Conservation (phyloP, 2,888 invertebrate species). For the Pteria penguin region DNA sequence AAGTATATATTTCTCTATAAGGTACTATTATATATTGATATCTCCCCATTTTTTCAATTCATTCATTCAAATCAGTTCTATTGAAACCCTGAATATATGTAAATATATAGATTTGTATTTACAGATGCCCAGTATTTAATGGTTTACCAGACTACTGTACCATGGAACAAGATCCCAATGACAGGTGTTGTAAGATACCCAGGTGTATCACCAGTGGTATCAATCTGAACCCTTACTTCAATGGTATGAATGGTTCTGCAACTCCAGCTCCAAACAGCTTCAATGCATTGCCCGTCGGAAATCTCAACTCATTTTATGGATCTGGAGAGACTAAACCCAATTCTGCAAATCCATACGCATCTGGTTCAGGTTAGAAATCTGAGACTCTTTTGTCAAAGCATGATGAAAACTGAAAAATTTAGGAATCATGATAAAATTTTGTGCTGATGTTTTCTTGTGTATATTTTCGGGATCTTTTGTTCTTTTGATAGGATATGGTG, state of each 20-base stretch:
- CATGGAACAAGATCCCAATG: slow-evolving; percentile 59
- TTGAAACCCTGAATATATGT: too few relatives aligned
- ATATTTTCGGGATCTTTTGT: too few relatives aligned
- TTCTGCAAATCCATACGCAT: slow-evolving; percentile 12
- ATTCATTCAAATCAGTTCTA: too few relatives aligned
- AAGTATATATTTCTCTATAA: not conserved
- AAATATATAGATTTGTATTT: not conserved
- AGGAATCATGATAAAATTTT: too few relatives aligned
- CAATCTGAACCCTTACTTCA: slow-evolving; percentile 49
- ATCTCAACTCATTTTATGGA: slow-evolving; percentile 62
- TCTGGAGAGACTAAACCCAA: slow-evolving; percentile 43
- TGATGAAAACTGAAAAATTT: too few relatives aligned
- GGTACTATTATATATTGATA: too few relatives aligned
- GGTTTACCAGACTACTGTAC: slow-evolving; percentile 61
- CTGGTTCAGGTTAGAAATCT: slow-evolving; percentile 7
- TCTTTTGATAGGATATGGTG: slow-evolving; percentile 42
- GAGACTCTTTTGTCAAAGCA: too few relatives aligned
- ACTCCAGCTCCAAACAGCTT: slow-evolving; percentile 54
- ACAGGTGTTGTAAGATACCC: slow-evolving; percentile 62
- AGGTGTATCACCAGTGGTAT: slow-evolving; percentile 49
- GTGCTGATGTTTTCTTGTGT: too few relatives aligned
- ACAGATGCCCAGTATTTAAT: slow-evolving; percentile 63
- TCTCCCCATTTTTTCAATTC: too few relatives aligned
- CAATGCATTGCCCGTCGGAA: slow-evolving; percentile 67
- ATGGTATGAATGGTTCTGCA: slow-evolving; percentile 50